Conservation (phyloP, 2,888 invertebrate genomes). For the Hydropsyche betteni region DNA sequence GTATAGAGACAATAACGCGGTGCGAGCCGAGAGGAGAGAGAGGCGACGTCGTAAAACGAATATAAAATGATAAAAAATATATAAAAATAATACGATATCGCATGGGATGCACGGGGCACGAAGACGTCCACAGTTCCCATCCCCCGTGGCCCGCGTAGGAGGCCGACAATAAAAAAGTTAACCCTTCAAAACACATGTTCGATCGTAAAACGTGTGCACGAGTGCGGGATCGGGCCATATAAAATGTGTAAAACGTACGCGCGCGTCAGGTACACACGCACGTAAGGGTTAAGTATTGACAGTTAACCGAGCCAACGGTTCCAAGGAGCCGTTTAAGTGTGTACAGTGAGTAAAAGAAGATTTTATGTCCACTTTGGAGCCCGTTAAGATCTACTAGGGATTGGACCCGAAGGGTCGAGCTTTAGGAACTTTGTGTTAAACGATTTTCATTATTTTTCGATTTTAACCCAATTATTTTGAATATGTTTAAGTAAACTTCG, state of each 20-base stretch:
- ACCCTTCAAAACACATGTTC: slow-evolving; percentile 51
- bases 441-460: too few species aligned
- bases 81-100: too few species aligned
- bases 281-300: slow-evolving; percentile 42
- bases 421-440: too few species aligned
- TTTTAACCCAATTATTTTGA: too few species aligned
- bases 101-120: too few species aligned
- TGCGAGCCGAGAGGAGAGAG: not conserved
- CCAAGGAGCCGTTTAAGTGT: slow-evolving; percentile 30
- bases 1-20: slow-evolving; percentile 37
- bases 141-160: not conserved
- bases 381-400: slow-evolving; percentile 38
- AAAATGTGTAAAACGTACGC: slow-evolving; percentile 41
- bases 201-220: slow-evolving; percentile 44
- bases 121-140: not conserved
- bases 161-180: slow-evolving; percentile 47
- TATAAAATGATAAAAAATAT: slow-evolving; percentile 32
- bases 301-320: slow-evolving; percentile 25
- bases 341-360: slow-evolving; percentile 41
- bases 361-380: slow-evolving; percentile 45
- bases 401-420: not conserved
- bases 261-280: slow-evolving; percentile 33
- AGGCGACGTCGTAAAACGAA: slow-evolving; percentile 34
- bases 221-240: slow-evolving; percentile 17
- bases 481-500: too few species aligned